These are phyloP conservation scores for Cardiocondyla obscurior DNA, from an alignment of 1,140 invertebrate genomes.

Conservation along the genomic window DNA sequence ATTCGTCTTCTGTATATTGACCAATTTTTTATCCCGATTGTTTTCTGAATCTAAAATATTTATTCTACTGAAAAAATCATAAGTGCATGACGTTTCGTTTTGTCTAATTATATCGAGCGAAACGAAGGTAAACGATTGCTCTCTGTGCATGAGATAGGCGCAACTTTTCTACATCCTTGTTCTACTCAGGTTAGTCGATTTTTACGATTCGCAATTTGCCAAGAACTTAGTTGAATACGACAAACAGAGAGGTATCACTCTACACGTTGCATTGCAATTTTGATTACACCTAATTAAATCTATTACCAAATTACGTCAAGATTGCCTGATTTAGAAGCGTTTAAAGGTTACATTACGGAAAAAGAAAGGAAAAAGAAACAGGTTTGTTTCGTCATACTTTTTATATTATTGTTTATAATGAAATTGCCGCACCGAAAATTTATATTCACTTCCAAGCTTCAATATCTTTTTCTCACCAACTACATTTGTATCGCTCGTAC, in stretches of 20 bases:
- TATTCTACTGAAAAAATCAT: too few relatives aligned
- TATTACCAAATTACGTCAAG: background rate
- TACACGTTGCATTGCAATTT: constrained; percentile 6
- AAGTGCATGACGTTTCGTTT: too few relatives aligned
- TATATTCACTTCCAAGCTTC: too few relatives aligned
- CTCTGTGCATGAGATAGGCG: background rate
- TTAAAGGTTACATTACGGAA: background rate
- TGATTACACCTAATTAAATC: background rate
- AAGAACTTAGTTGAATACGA: too few relatives aligned
- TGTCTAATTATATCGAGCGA: too few relatives aligned
- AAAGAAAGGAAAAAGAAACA: background rate
- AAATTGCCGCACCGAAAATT: background rate
- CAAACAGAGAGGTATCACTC: background rate
- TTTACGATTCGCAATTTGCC: background rate
- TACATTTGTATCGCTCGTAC: background rate
- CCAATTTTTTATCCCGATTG: too few relatives aligned
- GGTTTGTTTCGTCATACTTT: background rate
- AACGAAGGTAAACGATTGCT: background rate
- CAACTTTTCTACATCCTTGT: background rate
- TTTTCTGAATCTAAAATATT: too few relatives aligned
- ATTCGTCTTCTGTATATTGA: too few relatives aligned
- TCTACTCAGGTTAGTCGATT: constrained; percentile 29
- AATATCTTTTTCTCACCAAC: background rate
- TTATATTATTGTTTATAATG: background rate
- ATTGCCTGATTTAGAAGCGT: background rate